Conservation (phyloP, 1,140 invertebrate species). For the Drosophila biarmipes region DNA sequence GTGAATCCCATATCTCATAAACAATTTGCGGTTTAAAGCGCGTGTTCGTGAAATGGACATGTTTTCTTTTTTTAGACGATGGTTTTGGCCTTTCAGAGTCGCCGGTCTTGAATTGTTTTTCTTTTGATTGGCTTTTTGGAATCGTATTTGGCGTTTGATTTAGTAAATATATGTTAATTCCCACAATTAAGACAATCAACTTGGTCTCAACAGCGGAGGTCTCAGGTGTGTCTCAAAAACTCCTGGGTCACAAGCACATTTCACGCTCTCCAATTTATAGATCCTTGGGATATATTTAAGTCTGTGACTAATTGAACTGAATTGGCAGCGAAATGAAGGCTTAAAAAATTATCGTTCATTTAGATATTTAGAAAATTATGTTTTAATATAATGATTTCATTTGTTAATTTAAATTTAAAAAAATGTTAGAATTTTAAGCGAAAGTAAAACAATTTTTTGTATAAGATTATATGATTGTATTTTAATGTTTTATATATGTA, state of each 20-base stretch:
- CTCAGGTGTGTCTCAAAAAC: constrained; percentile 13
- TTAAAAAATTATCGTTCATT: constrained; percentile 59
- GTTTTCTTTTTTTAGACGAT: neutral
- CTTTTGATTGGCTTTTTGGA: constrained; percentile 43
- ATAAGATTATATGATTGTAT: no score
- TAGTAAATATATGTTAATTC: constrained; percentile 53
- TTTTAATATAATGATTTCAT: neutral
- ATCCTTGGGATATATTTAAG: constrained; percentile 54
- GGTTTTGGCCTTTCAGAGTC: constrained; percentile 31
- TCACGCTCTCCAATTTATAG: neutral
- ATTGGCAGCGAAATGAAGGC: constrained; percentile 35
- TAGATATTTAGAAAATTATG: neutral
- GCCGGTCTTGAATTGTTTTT: constrained; percentile 27
- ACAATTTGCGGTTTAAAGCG: constrained; percentile 18
- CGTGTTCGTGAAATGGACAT: constrained; percentile 9
- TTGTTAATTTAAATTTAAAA: no score
- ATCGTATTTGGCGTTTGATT: constrained; percentile 26
- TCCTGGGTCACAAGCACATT: constrained; percentile 24
- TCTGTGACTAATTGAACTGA: constrained; percentile 14
- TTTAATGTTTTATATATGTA: no score
- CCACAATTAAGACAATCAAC: constrained; percentile 42
- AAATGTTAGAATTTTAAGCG: neutral
- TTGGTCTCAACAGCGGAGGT: neutral
- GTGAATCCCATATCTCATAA: neutral
- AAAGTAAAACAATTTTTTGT: no score